Evolutionary conservation across 2,113 vertebrate species (phyloP), one percentile per base, ranked within the genome.

Genomic region (Lepus americanus): DNA sequence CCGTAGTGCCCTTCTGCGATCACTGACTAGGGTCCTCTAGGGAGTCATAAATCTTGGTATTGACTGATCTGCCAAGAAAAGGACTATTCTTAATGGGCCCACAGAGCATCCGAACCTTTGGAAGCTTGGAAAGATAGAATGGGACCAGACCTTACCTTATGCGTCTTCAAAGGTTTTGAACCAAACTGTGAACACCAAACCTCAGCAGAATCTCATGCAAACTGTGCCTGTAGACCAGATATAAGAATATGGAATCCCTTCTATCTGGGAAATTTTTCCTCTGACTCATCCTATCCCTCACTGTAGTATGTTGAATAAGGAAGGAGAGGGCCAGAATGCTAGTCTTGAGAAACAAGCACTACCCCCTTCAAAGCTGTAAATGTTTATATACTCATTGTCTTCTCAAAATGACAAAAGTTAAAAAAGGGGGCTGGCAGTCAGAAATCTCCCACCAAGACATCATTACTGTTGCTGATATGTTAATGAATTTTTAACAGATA

Each of bases 361-460:
- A 17, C 13, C 27, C 25, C 0, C 3, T 76, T 33, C 23, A 11
- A 25, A 70, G 36, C 53, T 85, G 25, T 49, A 94, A 80, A 83
- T 76, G 33, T 8, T 20, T 29, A 20, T 36, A 6, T 49, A 44
- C 20, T 61, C 53, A 49, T 23, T 44, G 72, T 76, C 51, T 59
- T 63, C 64, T 93, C 64, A 67, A 55, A 72, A 33, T 69, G 61
- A 8, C n/a, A 78, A 33, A 76, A 51, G 16, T 49, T 39, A 55
- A 70, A 29, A 87, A 80, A 77, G 63, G 20, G 53, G 83, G 74
- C 9, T 10, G 27, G 31, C 10, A 55, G 25, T 31, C 64, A 55
- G 49, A 76, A 93, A 90, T 53, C 44, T 90, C 53, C 36, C 33
- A 87, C 76, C 39, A 49, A 69, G 33, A 67, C 4, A n/a, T 70